Evolutionary conservation across 2,888 invertebrate genomes (phyloP), one percentile per base, ranked within the genome.

Genomic region (Resseliella maxima): DNA sequence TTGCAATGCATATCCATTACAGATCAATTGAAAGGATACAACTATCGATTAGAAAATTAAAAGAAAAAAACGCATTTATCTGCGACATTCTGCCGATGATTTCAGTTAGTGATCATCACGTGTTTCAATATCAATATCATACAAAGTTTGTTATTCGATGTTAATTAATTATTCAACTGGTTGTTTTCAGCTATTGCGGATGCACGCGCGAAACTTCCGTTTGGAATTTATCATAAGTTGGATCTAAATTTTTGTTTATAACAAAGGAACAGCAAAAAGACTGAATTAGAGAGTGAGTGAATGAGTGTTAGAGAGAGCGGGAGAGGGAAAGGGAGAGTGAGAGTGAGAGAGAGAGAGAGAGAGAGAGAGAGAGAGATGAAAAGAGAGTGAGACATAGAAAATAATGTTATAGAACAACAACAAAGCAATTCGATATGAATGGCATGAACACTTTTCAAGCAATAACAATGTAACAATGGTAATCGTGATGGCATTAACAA

Each of bases 171-270:
- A 72, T 72, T 72, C 72, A 31, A 35, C 2, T 72, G 21, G 72
- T 15, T 72, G 31, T 72, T 72, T 72, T 72, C 31, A 72, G 31
- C 72, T 72, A 64, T 86, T 86, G 46, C 86, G 86, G 86, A 86
- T 86, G 86, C 86, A 86, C 86, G 86, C 86, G 86, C 86, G 59
- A 38, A 86, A 86, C 86, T 86, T 86, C 86, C 86, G 86, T 86
- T 86, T 59, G 18, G 18, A 50, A 83, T 38, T 41, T 38, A 83
- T 38, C 41, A 83, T 41, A 83, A 38, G 45, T 85, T 45, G 50
- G 27, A 46, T 85, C 31, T 85, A 46, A 46, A 46, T 27, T 27
- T 45, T 31, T 46, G 5, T 50, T 15, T 15, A 41, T 41, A 41
- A 5, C 12, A 41, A 41, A 81, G 6, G 27, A 81, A n/a, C n/a